These are phyloP conservation scores for Fulmarus glacialis DNA, from an alignment of 2,113 vertebrate species.

Conservation along the genomic window DNA sequence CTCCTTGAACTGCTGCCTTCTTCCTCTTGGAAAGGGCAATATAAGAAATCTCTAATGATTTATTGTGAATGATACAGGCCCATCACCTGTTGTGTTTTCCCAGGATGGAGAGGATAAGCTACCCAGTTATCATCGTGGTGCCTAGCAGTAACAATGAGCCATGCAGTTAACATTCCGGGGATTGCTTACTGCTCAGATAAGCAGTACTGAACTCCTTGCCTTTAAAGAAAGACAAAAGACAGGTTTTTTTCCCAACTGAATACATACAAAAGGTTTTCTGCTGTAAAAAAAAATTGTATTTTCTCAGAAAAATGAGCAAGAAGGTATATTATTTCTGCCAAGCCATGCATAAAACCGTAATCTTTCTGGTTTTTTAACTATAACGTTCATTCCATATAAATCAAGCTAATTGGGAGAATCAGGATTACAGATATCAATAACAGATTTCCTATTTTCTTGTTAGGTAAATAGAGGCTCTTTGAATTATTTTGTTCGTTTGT, in stretches of 20 bases:
- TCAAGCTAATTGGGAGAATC: background rate
- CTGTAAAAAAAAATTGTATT: slow-evolving; percentile 25
- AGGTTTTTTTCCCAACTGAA: slow-evolving; percentile 55
- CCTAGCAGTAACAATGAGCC: background rate
- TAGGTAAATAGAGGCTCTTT: background rate
- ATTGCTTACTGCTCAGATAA: slow-evolving; percentile 60
- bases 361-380: background rate
- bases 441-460: background rate
- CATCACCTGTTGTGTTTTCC: background rate
- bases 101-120: background rate
- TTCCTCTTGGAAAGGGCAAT: background rate
- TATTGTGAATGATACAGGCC: background rate
- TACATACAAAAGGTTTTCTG: slow-evolving; percentile 61
- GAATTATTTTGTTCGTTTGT: background rate
- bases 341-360: slow-evolving; percentile 33
- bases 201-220: slow-evolving; percentile 53
- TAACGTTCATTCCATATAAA: background rate
- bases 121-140: background rate
- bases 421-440: background rate
- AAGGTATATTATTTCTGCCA: slow-evolving; percentile 61
- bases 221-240: slow-evolving; percentile 52
- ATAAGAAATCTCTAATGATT: background rate
- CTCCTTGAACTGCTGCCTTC: background rate
- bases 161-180: background rate
- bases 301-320: slow-evolving; percentile 31